A percentile compares a stretch with the other conserved stretches of the same genome.
Conservation (phyloP, 1,140 invertebrate genomes). For the Macrocentrus cingulum region DNA sequence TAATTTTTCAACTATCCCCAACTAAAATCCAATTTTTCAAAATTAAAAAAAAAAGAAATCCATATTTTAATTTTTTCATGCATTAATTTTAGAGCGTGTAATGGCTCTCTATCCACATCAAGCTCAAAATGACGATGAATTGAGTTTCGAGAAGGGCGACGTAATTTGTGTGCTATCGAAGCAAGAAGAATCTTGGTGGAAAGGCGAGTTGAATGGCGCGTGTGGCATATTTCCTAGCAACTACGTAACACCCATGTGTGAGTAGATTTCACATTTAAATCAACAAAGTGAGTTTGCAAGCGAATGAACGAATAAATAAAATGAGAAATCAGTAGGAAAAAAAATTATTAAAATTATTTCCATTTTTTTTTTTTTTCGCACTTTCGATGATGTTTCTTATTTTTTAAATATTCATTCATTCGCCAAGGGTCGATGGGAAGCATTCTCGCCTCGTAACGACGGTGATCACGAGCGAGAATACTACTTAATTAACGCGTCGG, state of each 20-base stretch:
- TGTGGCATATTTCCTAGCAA: constrained; percentile 91
- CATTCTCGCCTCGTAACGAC: neutral
- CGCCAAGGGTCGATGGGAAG: constrained; percentile 26
- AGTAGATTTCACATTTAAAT: constrained; percentile 49
- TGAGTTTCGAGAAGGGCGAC: constrained; percentile 92
- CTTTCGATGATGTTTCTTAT: neutral
- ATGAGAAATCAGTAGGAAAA: neutral
- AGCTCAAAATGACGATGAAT: constrained; percentile 91
- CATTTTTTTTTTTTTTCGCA: neutral
- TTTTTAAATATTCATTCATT: constrained; percentile 38
- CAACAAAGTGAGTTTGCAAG: neutral
- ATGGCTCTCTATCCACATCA: constrained; percentile 90
- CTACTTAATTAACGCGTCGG: neutral
- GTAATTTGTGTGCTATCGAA: constrained; percentile 89
- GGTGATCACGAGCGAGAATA: neutral
- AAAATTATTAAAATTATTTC: too few species aligned
- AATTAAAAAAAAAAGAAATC: too few species aligned
- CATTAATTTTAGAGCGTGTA: constrained; percentile 73
- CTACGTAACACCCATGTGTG: constrained; percentile 76
- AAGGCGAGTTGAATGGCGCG: constrained; percentile 84
- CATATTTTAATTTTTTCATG: constrained; percentile 49
- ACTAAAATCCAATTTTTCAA: neutral
- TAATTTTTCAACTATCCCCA: constrained; percentile 28
- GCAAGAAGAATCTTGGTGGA: constrained; percentile 96
- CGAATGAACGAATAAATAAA: constrained; percentile 1